phyloP scores from a whole-genome alignment of 1,140 invertebrate species.

The Phortica variegata region DNA sequence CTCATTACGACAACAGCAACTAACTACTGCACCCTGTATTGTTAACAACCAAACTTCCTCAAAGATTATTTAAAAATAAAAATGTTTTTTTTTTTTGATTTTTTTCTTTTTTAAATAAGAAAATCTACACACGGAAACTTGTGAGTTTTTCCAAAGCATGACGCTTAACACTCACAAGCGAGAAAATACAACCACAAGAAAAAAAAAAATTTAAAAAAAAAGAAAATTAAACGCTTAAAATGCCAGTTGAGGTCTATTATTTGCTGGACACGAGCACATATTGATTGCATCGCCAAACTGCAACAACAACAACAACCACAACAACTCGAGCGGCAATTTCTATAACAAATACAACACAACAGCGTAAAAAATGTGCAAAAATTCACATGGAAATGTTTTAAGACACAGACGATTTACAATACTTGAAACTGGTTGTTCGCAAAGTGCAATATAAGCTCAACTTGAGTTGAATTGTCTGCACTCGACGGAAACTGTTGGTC shows the following conservation, averaged over 20 bases:
- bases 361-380: conserved; percentile 15
- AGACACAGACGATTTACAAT: too few relatives aligned
- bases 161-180: conserved; percentile 1
- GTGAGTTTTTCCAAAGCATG: conserved; percentile 14
- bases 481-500: too few relatives aligned
- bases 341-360: conserved; percentile 40
- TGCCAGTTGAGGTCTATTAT: conserved; percentile 53
- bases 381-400: neutral
- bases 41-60: too few relatives aligned
- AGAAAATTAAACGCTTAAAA: conserved; percentile 32
- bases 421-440: too few relatives aligned
- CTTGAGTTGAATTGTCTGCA: too few relatives aligned
- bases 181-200: neutral
- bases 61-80: neutral
- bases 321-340: conserved; percentile 37
- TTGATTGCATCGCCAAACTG: conserved; percentile 51
- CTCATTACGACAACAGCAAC: too few relatives aligned
- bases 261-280: conserved; percentile 56
- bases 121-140: conserved; percentile 29
- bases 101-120: neutral
- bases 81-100: neutral
- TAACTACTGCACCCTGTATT: too few relatives aligned
- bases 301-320: conserved; percentile 11
- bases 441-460: too few relatives aligned
- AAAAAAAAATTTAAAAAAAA: conserved; percentile 7